A percentile compares a stretch with the other conserved stretches of the same genome.
These are phyloP conservation scores for Megatriorchis doriae DNA, from an alignment of 2,113 vertebrate genomes.

Conservation along the genomic window DNA sequence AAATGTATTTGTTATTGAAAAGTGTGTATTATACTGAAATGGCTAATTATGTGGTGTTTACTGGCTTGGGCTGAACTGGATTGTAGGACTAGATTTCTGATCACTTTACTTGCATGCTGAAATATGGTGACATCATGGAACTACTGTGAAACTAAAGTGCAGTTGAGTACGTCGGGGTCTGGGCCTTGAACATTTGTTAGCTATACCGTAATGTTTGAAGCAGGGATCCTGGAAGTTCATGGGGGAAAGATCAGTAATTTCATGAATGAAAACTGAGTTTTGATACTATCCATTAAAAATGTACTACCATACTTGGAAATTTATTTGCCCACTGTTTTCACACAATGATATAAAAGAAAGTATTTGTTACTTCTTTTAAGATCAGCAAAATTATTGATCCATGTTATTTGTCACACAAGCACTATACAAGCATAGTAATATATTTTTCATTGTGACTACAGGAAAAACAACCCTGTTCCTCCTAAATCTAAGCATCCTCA, in stretches of 20 bases:
- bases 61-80: not conserved
- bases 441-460: not conserved
- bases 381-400: not conserved
- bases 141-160: not conserved
- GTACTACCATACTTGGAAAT: not conserved
- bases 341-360: not conserved
- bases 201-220: not conserved
- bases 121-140: not conserved
- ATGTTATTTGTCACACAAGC: not conserved
- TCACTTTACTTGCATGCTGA: not conserved
- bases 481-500: not conserved
- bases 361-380: not conserved
- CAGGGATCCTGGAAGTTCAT: not conserved
- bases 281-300: not conserved
- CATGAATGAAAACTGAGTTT: not conserved
- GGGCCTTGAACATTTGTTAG: not conserved
- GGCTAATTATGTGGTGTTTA: not conserved
- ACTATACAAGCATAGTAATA: not conserved
- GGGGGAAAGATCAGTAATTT: not conserved
- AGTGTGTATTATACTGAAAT: not conserved
- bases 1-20: not conserved
- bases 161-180: accelerated
- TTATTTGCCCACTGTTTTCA: not conserved
- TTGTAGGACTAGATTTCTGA: not conserved
- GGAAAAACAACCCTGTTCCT: not conserved